Conservation (phyloP, 2,888 invertebrate genomes). For the Pachliopta kotzebuea region DNA sequence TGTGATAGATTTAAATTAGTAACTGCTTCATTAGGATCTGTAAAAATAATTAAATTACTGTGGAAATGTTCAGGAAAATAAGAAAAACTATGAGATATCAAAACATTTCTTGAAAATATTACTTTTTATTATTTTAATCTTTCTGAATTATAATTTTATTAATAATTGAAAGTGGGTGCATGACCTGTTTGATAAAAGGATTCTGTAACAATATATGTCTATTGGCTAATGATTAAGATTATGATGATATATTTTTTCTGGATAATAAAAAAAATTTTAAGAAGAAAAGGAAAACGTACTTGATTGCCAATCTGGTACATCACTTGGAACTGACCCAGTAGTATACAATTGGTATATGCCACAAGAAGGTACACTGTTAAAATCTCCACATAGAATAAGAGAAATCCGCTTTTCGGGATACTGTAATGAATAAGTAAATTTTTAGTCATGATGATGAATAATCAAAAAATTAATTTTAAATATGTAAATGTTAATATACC, state of each 20-base stretch:
- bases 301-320: slow-evolving; percentile 88
- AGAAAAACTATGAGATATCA: too few species aligned
- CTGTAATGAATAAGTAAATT: slow-evolving; percentile 38
- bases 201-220: too few species aligned
- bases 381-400: slow-evolving; percentile 93
- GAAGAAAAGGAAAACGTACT: slow-evolving; percentile 77
- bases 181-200: too few species aligned
- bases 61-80: too few species aligned
- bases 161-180: too few species aligned
- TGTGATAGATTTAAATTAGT: slow-evolving; percentile 83
- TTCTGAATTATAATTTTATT: too few species aligned
- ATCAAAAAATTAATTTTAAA: neutral
- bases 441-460: neutral
- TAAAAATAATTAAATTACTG: slow-evolving; percentile 35
- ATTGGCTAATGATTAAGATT: too few species aligned
- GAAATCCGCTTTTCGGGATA: slow-evolving; percentile 73
- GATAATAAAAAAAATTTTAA: neutral
- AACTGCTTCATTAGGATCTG: slow-evolving; percentile 85
- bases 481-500: slow-evolving; percentile 39
- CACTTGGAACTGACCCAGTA: slow-evolving; percentile 82
- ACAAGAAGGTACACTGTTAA: slow-evolving; percentile 92
- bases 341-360: slow-evolving; percentile 91
- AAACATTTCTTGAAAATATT: neutral
- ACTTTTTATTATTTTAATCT: too few species aligned
- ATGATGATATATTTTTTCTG: too few species aligned